Percentiles rank a stretch among this genome's conserved stretches.
Evolutionary conservation across 2,113 vertebrate genomes (phyloP).

Genomic region (Coturnix japonica): DNA sequence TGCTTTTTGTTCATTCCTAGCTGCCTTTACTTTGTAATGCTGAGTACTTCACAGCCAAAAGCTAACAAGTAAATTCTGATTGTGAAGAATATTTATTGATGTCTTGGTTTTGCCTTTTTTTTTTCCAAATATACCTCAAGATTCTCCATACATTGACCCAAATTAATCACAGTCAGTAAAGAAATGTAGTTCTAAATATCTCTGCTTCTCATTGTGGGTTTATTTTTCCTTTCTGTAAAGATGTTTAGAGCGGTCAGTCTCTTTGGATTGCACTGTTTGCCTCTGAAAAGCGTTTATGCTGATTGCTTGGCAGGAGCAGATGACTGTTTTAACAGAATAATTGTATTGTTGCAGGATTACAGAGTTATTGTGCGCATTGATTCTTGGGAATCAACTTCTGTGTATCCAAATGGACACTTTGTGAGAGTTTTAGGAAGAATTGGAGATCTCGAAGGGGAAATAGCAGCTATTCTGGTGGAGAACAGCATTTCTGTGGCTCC

Average conservation of each 20-base stretch:
- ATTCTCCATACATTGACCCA: neutral
- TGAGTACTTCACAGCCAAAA: neutral
- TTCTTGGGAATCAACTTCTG: slow-evolving; percentile 91
- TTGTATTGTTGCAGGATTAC: slow-evolving; percentile 81
- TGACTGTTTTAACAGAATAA: neutral
- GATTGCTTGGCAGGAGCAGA: neutral
- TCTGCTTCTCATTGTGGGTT: neutral
- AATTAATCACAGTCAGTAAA: neutral
- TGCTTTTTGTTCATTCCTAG: neutral
- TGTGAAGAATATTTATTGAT: too few species aligned
- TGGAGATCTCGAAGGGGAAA: slow-evolving; percentile 91
- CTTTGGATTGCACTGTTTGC: neutral
- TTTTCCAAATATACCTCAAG: neutral
- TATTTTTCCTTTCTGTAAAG: neutral
- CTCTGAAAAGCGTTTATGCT: neutral
- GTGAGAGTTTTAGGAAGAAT: slow-evolving; percentile 91
- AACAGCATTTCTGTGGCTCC: slow-evolving; percentile 88
- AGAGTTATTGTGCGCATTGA: slow-evolving; percentile 94
- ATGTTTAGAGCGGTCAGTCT: neutral
- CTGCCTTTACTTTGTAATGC: neutral
- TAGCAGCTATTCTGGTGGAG: slow-evolving; percentile 92
- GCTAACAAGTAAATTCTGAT: too few species aligned
- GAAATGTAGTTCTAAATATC: neutral
- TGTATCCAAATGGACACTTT: slow-evolving; percentile 94
- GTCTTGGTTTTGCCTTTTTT: too few species aligned